A percentile compares a stretch with the other conserved stretches of the same genome.
Conservation (phyloP, 2,797 vertebrate species). For the Hypotaenidia philippensis region DNA sequence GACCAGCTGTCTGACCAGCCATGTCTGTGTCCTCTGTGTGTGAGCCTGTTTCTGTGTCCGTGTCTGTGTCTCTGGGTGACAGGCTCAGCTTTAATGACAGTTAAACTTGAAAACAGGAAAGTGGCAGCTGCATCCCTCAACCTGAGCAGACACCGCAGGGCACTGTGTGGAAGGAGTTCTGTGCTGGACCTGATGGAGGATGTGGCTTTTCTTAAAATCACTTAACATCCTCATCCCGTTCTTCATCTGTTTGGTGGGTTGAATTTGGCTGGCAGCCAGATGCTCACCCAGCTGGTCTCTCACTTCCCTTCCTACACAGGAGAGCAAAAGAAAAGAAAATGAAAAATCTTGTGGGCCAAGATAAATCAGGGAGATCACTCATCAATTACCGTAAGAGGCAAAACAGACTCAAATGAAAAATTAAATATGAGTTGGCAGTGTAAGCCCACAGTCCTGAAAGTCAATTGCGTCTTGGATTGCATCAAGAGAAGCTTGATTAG, state of each 20-base stretch:
- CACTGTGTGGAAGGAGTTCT: neutral
- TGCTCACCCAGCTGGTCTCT: neutral
- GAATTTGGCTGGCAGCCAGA: neutral
- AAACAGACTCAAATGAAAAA: neutral
- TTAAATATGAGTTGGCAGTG: accelerated
- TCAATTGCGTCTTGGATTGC: accelerated
- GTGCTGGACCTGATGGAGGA: neutral
- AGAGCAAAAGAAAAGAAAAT: neutral
- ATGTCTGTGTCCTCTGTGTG: accelerated
- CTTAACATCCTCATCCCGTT: neutral
- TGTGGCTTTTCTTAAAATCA: neutral
- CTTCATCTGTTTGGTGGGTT: neutral
- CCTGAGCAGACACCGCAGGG: neutral
- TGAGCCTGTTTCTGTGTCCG: neutral
- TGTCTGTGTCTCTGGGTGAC: neutral
- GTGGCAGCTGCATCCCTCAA: neutral
- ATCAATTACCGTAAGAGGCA: neutral
- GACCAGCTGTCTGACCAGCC: accelerated
- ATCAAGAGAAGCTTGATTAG: accelerated
- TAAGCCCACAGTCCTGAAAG: neutral
- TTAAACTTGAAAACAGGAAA: neutral
- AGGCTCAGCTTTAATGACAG: neutral
- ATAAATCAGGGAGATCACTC: neutral
- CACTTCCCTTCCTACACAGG: neutral
- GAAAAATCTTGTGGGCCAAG: neutral